Evolutionary conservation across 2,113 vertebrate genomes (phyloP), one percentile per base, ranked within the genome.

Genomic region (Chrysochloris asiatica): DNA sequence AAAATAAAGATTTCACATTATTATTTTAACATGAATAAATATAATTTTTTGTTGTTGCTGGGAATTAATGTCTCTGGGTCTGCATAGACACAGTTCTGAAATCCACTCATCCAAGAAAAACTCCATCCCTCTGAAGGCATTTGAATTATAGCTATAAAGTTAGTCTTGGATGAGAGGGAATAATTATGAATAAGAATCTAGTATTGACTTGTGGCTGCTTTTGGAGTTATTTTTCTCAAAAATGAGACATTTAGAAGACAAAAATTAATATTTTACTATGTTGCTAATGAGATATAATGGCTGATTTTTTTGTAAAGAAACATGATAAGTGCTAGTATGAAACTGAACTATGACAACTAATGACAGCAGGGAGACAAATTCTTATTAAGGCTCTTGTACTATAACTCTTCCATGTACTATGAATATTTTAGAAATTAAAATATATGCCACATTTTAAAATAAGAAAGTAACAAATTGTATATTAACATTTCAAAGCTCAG

Each of bases 191-290:
- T 14, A 83, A 80, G 17, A 76, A n/a, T 54, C 69, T 95, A n/a
- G 47, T 76, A 76, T 54, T 93, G 77, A 93, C 52, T 90, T n/a
- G n/a, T 88, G 16, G n/a, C 13, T 88, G 72, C 71, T 87, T 88
- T 17, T 2, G 13, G 36, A 85, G 76, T 77, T 71, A 75, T 93
- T 89, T 95, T 94, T 94, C 83, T 80, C 16, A 90, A 47, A 94
- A 85, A 85, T 87, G 28, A 83, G 76, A 93, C 86, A 95, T 94
- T 43, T 71, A 92, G 26, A 92, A 80, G 65, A 92, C 36, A 90
- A 30, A 95, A 95, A 93, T 90, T 88, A 95, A 83, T 90, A 94
- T 88, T 95, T 96, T 93, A 30, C 75, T 83, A 67, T 67, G 72
- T 63, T 90, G 3, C 76, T 90, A 84, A 86, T 95, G 59, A 96